Base-by-base conservation (phyloP, 2,888 invertebrate genomes). In the Globia sparganii region DNA sequence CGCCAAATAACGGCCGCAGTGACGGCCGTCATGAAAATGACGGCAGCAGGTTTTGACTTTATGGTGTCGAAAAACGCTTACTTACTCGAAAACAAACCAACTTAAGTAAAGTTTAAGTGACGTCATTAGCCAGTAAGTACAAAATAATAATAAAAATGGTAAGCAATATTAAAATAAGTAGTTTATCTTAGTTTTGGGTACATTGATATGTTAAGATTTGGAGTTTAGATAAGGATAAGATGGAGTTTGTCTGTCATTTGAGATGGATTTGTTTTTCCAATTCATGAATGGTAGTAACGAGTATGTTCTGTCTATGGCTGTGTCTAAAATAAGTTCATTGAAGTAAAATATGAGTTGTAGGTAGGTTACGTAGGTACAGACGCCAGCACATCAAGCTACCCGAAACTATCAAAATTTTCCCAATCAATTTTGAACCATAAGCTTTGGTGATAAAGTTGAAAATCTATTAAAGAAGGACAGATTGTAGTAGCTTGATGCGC, bases 141-240 rank as follows among this genome's bases (percentile, higher is more conserved):
- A 53, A 68, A 66, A 53, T 49, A 18, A 40, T 28, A 37, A n/a
- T n/a, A 67, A 31, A 72, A 25, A 31, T 13, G 2, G 18, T 21
- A 28, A 56, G 9, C 31, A 73, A 69, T 73, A 72, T 69, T 31
- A n/a, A 13, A 2, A 53, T 40, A 64, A 31, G 31, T 21, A 40
- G 18, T 72, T 69, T 69, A 73, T 69, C 70, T 73, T 15, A 67
- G 15, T 40, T 73, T 40, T 56, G 69, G n/a, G 40, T 56, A 43
- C n/a, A 56, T 69, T 56, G 69, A 68, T 68, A 68, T 69, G 13
- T 53, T 53, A 25, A 56, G 68, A 40, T 53, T 68, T 6, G 18
- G 15, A 25, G 8, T 56, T 69, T 9, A 21, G 56, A 43, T 70
- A 70, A 34, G 31, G 58, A 73, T 70, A n/a, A 70, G 34, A 15